Evolutionary conservation across 2,113 vertebrate species (phyloP), one percentile per base, ranked within the genome.

Genomic region (Gila orcuttii): DNA sequence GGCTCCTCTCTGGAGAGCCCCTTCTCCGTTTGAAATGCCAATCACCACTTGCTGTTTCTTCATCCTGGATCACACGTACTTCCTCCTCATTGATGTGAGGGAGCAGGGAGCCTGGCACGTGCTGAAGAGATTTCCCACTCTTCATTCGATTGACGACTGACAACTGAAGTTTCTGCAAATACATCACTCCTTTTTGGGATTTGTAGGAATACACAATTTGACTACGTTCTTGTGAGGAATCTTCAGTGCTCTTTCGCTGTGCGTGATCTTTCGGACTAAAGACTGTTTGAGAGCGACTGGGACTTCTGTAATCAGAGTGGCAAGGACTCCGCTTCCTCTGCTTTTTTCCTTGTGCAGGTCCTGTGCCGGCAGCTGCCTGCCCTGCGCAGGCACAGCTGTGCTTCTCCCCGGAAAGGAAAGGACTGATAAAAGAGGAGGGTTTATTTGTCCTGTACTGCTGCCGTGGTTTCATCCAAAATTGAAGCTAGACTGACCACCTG

Each of bases 1-100:
- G 64, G 82, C 83, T 86, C 77, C 87, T 90, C 89, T 85, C 82
- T 52, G 84, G 89, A 90, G 87, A 86, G 69, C 80, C 86, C 39
- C 79, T 82, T 79, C 88, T 85, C 86, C 23, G 64, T 88, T 85
- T 78, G 75, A 87, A 85, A 89, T 83, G 83, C 89, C 86, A 80
- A 66, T 87, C 86, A 86, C 82, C 80, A 33, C 84, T 57, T 84
- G 81, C 77, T 52, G 42, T 68, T 73, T 64, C 80, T 83, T 85
- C 81, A 76, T 83, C 79, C 81, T 87, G 57, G 45, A 82, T 87
- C 86, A 80, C 64, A 81, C 71, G 76, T 76, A 74, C 83, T 55
- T 52, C 73, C 57, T 69, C 80, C 50, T 25, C 25, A 15, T 50
- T 75, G 52, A 78, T 76, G 69, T 31, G n/a, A 78, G 76, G 33